phyloP scores from a whole-genome alignment of 1,140 invertebrate species.

The Laupala kohalensis region DNA sequence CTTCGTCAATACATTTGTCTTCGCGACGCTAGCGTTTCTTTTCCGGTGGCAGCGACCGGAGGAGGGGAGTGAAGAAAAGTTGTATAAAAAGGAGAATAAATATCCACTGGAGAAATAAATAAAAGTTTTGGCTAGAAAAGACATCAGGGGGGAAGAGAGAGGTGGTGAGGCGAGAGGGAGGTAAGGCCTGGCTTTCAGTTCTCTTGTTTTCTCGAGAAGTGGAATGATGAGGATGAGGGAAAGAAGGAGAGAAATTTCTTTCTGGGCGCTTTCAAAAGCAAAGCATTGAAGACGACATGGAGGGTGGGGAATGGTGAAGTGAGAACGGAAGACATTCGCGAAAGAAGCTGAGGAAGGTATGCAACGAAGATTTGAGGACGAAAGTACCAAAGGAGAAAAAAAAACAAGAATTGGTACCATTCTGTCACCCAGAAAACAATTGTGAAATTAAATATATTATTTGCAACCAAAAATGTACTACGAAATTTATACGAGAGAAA shows the following conservation, averaged over 20 bases:
- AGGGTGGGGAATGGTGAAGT: too few relatives aligned
- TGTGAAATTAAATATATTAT: too few relatives aligned
- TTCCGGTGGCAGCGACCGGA: neutral
- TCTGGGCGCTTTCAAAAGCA: neutral
- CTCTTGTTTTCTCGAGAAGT: neutral
- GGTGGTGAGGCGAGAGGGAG: neutral
- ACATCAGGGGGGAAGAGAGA: neutral
- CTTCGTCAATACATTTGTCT: neutral
- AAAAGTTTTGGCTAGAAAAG: neutral
- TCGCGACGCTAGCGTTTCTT: neutral
- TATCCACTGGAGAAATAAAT: neutral
- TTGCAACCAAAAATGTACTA: too few relatives aligned
- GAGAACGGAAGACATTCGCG: too few relatives aligned
- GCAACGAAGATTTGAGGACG: too few relatives aligned
- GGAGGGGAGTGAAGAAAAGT: neutral
- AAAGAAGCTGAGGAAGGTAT: too few relatives aligned
- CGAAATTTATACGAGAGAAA: too few relatives aligned
- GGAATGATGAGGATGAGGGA: too few relatives aligned
- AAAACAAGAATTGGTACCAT: too few relatives aligned
- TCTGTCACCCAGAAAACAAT: too few relatives aligned
- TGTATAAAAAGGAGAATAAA: neutral
- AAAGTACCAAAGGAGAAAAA: too few relatives aligned
- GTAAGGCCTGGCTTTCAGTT: neutral
- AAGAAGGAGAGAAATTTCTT: neutral
- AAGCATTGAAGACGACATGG: too few relatives aligned